Conservation (phyloP, 2,113 vertebrate genomes). For the Callipepla squamata region DNA sequence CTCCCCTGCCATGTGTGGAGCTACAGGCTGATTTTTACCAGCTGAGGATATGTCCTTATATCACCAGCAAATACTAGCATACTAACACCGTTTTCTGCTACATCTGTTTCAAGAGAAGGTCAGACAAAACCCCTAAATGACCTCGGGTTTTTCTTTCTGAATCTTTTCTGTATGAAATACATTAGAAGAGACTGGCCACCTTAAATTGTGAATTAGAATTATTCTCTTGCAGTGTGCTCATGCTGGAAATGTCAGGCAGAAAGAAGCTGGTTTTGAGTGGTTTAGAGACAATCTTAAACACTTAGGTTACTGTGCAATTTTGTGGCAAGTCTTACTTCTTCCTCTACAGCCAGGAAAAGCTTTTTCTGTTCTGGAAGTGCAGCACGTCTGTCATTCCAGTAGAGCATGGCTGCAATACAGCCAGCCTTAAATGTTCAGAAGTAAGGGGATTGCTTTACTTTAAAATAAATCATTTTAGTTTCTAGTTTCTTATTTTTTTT, state of each 20-base stretch:
- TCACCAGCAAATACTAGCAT: background rate
- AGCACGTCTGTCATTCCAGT: slow-evolving; percentile 17
- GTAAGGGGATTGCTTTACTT: background rate
- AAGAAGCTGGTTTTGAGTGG: slow-evolving; percentile 7
- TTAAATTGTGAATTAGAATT: slow-evolving; percentile 34
- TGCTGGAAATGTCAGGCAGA: slow-evolving; percentile 29
- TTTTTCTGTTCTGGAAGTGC: background rate
- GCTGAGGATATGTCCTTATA: background rate
- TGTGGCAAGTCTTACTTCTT: slow-evolving; percentile 46
- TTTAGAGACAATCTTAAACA: slow-evolving; percentile 49
- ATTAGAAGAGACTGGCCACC: slow-evolving; percentile 4
- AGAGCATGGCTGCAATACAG: background rate
- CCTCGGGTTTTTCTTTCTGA: slow-evolving; percentile 5
- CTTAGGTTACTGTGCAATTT: slow-evolving; percentile 38
- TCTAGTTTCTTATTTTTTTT: background rate
- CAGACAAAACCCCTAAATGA: background rate
- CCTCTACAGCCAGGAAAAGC: slow-evolving; percentile 10
- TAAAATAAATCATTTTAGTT: background rate
- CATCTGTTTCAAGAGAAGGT: background rate
- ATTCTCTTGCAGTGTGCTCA: slow-evolving; percentile 31
- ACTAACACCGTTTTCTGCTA: background rate
- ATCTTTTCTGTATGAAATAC: background rate
- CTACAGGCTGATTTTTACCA: slow-evolving; percentile 17
- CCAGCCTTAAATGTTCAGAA: slow-evolving; percentile 2
- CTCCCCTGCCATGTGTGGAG: background rate